Percentiles rank a stretch among this genome's conserved stretches.
phyloP scores from a whole-genome alignment of 2,797 vertebrate species.

The Microctenopoma stevenorrisi region DNA sequence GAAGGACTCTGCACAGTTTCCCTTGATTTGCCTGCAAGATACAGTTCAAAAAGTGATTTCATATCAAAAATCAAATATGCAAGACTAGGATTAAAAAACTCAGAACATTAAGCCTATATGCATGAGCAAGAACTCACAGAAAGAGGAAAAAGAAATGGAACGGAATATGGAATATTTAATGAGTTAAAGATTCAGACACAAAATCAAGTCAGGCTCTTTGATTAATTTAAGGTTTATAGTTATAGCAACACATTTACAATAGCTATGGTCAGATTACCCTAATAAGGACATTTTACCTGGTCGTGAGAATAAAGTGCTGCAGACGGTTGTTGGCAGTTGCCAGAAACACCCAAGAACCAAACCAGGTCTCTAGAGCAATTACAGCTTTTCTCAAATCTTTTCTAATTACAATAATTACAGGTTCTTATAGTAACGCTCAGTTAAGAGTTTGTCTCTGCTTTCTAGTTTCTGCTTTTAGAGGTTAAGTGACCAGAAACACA shows the following conservation, averaged over 20 bases:
- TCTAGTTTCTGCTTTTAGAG: slow-evolving; percentile 41
- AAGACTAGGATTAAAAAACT: not conserved
- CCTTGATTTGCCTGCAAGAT: slow-evolving; percentile 89
- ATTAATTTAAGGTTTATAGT: not conserved
- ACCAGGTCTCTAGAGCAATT: slow-evolving; percentile 64
- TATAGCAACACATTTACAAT: not conserved
- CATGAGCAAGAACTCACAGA: not conserved
- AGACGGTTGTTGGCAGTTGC: slow-evolving; percentile 45
- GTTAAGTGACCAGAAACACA: slow-evolving; percentile 41
- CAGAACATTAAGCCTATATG: not conserved
- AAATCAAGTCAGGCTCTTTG: not conserved
- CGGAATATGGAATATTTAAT: not conserved
- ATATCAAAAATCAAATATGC: slow-evolving; percentile 24
- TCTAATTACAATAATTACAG: slow-evolving; percentile 71
- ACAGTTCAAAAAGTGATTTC: slow-evolving; percentile 10
- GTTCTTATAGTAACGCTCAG: slow-evolving; percentile 45
- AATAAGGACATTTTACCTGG: slow-evolving; percentile 14
- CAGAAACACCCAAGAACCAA: slow-evolving; percentile 55
- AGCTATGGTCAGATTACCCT: not conserved
- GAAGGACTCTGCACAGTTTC: slow-evolving; percentile 93
- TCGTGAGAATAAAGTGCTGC: slow-evolving; percentile 8
- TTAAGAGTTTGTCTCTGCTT: slow-evolving; percentile 63
- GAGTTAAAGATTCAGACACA: not conserved
- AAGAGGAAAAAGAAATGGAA: not conserved
- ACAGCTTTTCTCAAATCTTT: slow-evolving; percentile 57